Evolutionary conservation across 2,888 invertebrate species (phyloP).

Genomic region (Spodoptera exigua): DNA sequence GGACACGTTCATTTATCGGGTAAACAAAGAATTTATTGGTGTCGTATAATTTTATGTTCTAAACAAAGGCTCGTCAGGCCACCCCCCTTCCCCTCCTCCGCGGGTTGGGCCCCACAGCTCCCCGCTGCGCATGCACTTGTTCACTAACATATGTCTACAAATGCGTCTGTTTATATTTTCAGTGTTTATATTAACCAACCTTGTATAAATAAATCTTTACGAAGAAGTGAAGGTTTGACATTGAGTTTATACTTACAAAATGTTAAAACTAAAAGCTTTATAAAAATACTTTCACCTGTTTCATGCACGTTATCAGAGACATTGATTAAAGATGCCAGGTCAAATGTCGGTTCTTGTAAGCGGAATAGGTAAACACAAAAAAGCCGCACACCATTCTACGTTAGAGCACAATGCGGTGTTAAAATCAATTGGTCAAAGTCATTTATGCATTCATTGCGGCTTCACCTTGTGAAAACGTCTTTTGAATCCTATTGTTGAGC

Average conservation of each 20-base stretch:
- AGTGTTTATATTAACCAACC: conserved; percentile 79
- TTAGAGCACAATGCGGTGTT: conserved; percentile 75
- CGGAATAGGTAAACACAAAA: conserved; percentile 65
- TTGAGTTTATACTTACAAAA: conserved; percentile 60
- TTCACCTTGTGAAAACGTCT: conserved; percentile 70
- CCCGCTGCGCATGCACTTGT: conserved; percentile 83
- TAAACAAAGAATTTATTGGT: conserved; percentile 88
- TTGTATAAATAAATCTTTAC: conserved; percentile 75
- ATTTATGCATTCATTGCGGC: conserved; percentile 76
- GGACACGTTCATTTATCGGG: conserved; percentile 82
- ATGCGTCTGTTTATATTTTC: conserved; percentile 83
- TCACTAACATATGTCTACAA: conserved; percentile 81
- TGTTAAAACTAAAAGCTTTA: conserved; percentile 52
- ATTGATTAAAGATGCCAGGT: conserved; percentile 60
- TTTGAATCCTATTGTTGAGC: conserved; percentile 77
- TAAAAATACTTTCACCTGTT: conserved; percentile 54
- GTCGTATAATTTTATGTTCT: conserved; percentile 89
- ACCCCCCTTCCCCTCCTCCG: conserved; percentile 46
- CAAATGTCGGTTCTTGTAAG: conserved; percentile 63
- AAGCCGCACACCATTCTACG: conserved; percentile 67
- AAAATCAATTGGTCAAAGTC: conserved; percentile 87
- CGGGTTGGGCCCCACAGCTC: conserved; percentile 55
- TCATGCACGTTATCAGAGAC: conserved; percentile 49
- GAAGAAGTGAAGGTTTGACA: conserved; percentile 69
- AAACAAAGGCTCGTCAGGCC: conserved; percentile 85